Conservation (phyloP, 1,140 invertebrate species). For the Dermatophagoides farinae region DNA sequence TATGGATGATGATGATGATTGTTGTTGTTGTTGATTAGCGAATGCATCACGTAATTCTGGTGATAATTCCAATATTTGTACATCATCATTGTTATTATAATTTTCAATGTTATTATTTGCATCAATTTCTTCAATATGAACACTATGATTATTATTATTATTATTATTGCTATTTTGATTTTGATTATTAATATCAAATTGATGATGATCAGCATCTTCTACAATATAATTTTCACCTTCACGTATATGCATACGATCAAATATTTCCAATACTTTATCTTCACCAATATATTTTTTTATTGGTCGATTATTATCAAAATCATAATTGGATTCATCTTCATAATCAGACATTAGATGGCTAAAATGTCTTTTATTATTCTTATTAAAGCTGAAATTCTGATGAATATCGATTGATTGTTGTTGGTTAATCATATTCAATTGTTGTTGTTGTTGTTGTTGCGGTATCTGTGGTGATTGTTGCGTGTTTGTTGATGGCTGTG, state of each 20-base stretch:
- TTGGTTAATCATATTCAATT: neutral
- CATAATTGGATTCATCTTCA: neutral
- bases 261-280: constrained; percentile 17
- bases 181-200: no score
- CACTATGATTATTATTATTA: neutral
- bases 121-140: constrained; percentile 2
- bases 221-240: constrained; percentile 10
- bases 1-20: neutral
- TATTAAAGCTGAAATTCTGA: neutral
- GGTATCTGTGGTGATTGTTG: neutral
- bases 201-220: neutral
- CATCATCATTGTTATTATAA: neutral
- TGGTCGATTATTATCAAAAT: constrained; percentile 6
- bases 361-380: constrained; percentile 14
- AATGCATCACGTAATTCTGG: constrained; percentile 8
- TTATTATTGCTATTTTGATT: no score
- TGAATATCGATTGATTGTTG: neutral
- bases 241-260: constrained; percentile 16
- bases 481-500: no score
- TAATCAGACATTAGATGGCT: neutral
- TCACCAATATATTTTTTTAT: constrained; percentile 18
- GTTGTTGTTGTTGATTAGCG: neutral
- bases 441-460: neutral
- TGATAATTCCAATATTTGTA: neutral
- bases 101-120: neutral